These are phyloP conservation scores for Acrocyrtus sp. DNA, from an alignment of 2,888 invertebrate genomes.

Conservation along the genomic window DNA sequence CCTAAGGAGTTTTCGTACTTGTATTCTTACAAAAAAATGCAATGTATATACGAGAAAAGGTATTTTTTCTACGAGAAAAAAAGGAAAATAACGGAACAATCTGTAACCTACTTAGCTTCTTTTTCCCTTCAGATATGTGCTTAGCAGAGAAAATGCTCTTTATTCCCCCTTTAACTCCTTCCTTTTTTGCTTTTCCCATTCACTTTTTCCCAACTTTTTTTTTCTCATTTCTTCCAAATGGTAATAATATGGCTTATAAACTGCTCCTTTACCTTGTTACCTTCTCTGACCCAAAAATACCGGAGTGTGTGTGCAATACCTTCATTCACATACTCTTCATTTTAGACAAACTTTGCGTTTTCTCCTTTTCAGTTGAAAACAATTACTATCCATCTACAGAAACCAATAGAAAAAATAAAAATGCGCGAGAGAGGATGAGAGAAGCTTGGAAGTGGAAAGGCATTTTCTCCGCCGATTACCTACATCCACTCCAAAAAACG, in stretches of 20 bases:
- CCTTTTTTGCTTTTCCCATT: conserved; percentile 10
- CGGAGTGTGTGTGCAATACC: no score
- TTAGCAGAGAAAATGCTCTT: not conserved
- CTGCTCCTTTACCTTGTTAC: not conserved
- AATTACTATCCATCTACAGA: not conserved
- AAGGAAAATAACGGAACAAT: conserved; percentile 14
- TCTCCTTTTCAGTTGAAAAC: conserved; percentile 1
- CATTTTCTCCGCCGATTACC: no score
- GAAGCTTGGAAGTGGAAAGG: no score
- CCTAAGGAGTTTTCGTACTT: conserved; percentile 21
- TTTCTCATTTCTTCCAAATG: conserved; percentile 27
- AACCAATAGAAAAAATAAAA: conserved; percentile 15
- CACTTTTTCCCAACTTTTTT: conserved; percentile 28
- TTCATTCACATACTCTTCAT: not conserved
- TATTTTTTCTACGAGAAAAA: not conserved
- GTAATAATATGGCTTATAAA: conserved; percentile 19
- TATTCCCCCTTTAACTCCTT: conserved; percentile 1
- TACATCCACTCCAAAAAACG: no score
- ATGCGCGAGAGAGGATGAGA: conserved; percentile 24
- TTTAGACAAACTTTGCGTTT: not conserved
- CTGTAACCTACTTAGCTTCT: conserved; percentile 2
- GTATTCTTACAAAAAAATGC: not conserved
- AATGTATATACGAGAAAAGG: not conserved
- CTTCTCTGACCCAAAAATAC: not conserved
- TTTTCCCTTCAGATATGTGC: not conserved